Conservation (phyloP, 2,113 vertebrate genomes). For the Bos javanicus region DNA sequence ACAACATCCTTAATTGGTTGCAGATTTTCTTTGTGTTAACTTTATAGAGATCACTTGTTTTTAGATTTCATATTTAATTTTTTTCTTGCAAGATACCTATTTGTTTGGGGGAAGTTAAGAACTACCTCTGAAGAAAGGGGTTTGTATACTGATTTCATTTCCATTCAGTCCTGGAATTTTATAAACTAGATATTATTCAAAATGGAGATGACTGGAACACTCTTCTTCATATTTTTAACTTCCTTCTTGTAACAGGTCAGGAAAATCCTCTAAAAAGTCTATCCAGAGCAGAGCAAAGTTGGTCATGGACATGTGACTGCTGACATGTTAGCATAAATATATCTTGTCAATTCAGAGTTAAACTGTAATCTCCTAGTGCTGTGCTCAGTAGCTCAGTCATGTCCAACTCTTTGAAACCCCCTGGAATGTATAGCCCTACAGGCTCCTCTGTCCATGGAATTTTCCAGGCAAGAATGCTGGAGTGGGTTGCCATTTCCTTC, state of each 20-base stretch:
- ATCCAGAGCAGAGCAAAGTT: not conserved
- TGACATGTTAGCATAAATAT: not conserved
- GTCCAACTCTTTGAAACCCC: not conserved
- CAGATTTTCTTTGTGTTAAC: not conserved
- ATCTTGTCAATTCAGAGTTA: not conserved
- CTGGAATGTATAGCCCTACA: not conserved
- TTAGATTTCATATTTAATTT: not conserved
- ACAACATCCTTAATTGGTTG: not conserved
- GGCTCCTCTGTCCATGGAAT: not conserved
- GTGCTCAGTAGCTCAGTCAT: not conserved
- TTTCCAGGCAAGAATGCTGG: not conserved
- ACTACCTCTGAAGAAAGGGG: not conserved
- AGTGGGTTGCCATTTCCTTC: not conserved
- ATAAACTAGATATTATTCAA: not conserved
- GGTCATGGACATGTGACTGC: not conserved
- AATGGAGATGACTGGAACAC: not conserved
- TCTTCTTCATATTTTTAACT: not conserved
- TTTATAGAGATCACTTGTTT: constrained; percentile 3
- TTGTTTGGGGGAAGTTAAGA: not conserved
- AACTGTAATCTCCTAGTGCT: not conserved
- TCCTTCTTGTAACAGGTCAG: not conserved
- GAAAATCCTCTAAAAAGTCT: not conserved
- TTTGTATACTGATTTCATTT: not conserved
- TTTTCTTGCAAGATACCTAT: not conserved
- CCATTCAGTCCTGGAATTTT: not conserved